Evolutionary conservation across 2,797 vertebrate genomes (phyloP), one percentile per base, ranked within the genome.

Genomic region (Sebastes paucispinis): DNA sequence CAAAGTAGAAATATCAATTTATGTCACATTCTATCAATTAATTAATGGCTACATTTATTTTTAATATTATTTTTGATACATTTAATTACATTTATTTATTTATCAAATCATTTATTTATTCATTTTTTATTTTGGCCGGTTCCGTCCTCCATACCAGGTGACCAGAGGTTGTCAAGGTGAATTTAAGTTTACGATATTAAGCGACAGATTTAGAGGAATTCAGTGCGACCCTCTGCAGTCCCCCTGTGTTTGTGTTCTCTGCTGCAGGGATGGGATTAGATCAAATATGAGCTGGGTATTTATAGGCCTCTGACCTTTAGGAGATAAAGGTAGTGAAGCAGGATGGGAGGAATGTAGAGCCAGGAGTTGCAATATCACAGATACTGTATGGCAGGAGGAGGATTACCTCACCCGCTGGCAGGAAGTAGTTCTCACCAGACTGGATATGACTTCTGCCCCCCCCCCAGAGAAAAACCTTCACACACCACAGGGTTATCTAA

Each of bases 251-350:
- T 77, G 64, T 70, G 87, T 18, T 65, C 69, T 77, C 47, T 57
- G 81, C 5, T 73, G 81, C 67, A 36, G 81, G 73, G 73, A 10
- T 70, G 79, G 89, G 76, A 87, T 90, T 70, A 87, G 85, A 92
- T 91, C 5, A 85, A 86, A 92, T 84, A 89, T 88, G 84, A 92
- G 80, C 64, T 2, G 71, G 50, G 73, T 92, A 93, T 92, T 93
- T 93, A 92, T 92, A 94, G 91, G 91, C 74, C 24, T 0, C 9
- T 86, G 91, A 91, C 88, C 92, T 93, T 90, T 87, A 73, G 59
- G 80, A 93, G 91, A 93, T 91, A 91, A 92, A 89, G 74, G 82
- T 75, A 65, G 81, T 52, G 88, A 8, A 71, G 82, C 62, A 73
- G 66, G 87, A 83, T 69, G 85, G 63, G 66, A 57, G 85, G 84